A percentile compares a stretch with the other conserved stretches of the same genome.
phyloP scores from a whole-genome alignment of 2,797 vertebrate species.

The Lophotriccus pileatus region DNA sequence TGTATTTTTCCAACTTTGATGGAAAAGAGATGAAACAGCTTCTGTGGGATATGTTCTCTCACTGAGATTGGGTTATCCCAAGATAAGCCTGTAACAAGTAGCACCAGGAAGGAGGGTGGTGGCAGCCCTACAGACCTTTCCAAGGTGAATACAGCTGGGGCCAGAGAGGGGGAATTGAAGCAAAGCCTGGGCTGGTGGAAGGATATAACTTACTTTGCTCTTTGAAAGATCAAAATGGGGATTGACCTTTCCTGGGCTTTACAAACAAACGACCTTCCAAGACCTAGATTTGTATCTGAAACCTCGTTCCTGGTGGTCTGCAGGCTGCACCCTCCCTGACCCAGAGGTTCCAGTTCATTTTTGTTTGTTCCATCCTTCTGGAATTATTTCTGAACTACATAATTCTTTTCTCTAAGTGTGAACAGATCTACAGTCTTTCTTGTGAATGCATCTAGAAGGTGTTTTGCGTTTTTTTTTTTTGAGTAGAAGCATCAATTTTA shows the following conservation, averaged over 20 bases:
- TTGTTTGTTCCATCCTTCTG: neutral
- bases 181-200: neutral
- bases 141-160: neutral
- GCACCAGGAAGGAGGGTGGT: neutral
- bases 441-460: neutral
- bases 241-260: neutral
- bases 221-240: neutral
- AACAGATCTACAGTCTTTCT: neutral
- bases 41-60: neutral
- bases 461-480: neutral
- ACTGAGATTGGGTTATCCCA: neutral
- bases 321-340: neutral
- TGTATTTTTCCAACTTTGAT: neutral
- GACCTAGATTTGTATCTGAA: neutral
- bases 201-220: neutral
- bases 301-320: neutral
- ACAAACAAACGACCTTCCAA: neutral
- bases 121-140: neutral
- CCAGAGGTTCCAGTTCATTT: neutral
- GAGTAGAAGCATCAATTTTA: neutral
- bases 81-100: fast-evolving
- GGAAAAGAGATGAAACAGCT: neutral
- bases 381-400: neutral
- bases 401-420: neutral
- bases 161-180: neutral